Base-by-base conservation (phyloP, 2,888 invertebrate genomes). In the Sarcophaga carnaria region DNA sequence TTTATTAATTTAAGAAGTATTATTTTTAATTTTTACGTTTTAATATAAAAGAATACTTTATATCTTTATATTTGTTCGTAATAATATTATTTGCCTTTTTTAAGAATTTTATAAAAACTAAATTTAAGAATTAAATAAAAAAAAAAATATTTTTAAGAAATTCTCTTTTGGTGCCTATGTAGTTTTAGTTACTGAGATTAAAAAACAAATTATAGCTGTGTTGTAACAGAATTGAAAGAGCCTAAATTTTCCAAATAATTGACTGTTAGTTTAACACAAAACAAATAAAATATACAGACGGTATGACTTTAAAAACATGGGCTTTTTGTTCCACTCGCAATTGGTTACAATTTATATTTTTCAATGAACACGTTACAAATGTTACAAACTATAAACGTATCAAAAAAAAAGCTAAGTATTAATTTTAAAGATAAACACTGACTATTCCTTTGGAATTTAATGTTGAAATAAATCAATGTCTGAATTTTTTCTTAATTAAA, bases 111-210 rank as follows among this genome's bases (percentile, higher is more conserved):
- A 69, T 47, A 63, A 63, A n/a, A 69, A 49, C 54, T 72, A 20
- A 14, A 66, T 67, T 62, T 10, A 71, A 45, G 59, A 77, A 12
- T 25, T 14, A 27, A 74, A 60, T 70, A 70, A 75, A 75, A 54
- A 70, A 37, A 47, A 64, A 63, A n/a, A 59, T 59, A 37, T 63
- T 74, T 27, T 63, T 47, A 78, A 72, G 66, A 70, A 80, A 54
- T 71, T 80, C 80, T 76, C 80, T 75, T 84, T 83, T 79, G 79
- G 83, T 80, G 47, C 60, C 64, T 70, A 79, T 17, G 4, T 54
- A 14, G 54, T 54, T 14, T 17, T 54, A 14, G 54, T 54, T 54
- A 17, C 4, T 5, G 17, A 14, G 49, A 49, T 14, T 49, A 14
- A 14, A 14, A 69, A 75, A 69, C 20, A 70, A 77, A 72, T 77